Base-by-base conservation (phyloP, 1,140 invertebrate species). In the Calliopsis andreniformis region DNA sequence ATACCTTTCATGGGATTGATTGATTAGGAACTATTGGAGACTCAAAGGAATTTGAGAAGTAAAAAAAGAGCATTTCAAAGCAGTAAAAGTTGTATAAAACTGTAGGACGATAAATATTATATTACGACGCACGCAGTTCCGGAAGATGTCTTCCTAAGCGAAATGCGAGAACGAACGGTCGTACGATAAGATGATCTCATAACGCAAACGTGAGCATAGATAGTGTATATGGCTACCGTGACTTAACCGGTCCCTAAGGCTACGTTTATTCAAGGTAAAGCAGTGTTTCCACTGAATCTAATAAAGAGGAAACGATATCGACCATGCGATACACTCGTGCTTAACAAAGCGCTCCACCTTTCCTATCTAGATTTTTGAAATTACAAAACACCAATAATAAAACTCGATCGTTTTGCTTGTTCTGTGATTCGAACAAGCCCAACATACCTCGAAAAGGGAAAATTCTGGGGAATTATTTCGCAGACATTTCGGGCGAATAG, bases 171-270 rank as follows among this genome's bases (percentile, higher is more conserved):
- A 56, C 28, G 23, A 49, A 51, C 62, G 47, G 16, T 23, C 28
- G 28, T 58, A 58, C 42, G 51, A 56, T 70, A 56, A 69, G 78
- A 78, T 83, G 81, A 84, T 85, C 75, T 81, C 70, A 84, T 79
- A 85, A 81, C 62, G 75, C 82, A 62, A 78, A 84, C 69, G 82
- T 51, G 43, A 84, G 82, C 82, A 76, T 43, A 69, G 62, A 85
- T 71, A 83, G 72, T 59, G 4, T 72, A 72, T 72, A 84, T 64
- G 68, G 70, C 69, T 72, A 80, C 66, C 55, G 55, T 75, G 78
- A 80, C 49, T 85, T 78, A 81, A 81, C 70, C 59, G 32, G 47
- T 68, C 32, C 56, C 64, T 76, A 70, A 75, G 64, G 61, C 61
- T 80, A 59, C 70, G 42, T 71, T 62, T 56, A 73, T 28, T 28